A percentile compares a stretch with the other conserved stretches of the same genome.
These are phyloP conservation scores for Peromyscus attwateri DNA, from an alignment of 2,797 vertebrate species.

Conservation along the genomic window DNA sequence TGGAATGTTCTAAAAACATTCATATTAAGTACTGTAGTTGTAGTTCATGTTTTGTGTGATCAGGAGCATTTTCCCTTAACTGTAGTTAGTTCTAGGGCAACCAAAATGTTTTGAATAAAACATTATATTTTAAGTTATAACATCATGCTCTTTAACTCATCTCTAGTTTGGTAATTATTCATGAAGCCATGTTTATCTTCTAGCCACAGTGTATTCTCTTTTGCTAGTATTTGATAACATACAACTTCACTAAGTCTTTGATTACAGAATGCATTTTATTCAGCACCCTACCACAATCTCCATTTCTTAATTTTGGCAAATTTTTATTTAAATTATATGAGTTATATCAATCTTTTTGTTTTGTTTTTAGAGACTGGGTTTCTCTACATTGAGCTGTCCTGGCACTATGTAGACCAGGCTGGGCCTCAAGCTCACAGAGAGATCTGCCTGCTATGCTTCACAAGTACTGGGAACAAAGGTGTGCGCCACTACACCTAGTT, in stretches of 20 bases:
- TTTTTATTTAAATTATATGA: conserved; percentile 61
- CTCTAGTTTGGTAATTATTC: conserved; percentile 59
- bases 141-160: neutral
- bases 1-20: conserved; percentile 26
- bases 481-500: neutral
- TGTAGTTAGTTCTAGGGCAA: conserved; percentile 52
- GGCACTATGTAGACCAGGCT: neutral
- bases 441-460: neutral
- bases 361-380: neutral
- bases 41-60: conserved; percentile 8
- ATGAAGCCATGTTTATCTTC: conserved; percentile 28
- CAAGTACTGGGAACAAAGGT: neutral
- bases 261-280: conserved; percentile 30
- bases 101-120: conserved; percentile 34
- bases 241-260: conserved; percentile 47
- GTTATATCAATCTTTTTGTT: conserved; percentile 30
- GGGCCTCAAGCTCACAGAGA: neutral
- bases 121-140: conserved; percentile 25
- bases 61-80: conserved; percentile 43
- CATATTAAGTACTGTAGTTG: neutral
- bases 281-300: neutral
- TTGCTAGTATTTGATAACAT: conserved; percentile 18
- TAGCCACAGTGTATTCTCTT: conserved; percentile 33
- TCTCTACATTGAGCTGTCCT: neutral
- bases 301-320: conserved; percentile 66